These are phyloP conservation scores for Tetramorium simillimum DNA, from an alignment of 1,140 invertebrate species.

Conservation along the genomic window DNA sequence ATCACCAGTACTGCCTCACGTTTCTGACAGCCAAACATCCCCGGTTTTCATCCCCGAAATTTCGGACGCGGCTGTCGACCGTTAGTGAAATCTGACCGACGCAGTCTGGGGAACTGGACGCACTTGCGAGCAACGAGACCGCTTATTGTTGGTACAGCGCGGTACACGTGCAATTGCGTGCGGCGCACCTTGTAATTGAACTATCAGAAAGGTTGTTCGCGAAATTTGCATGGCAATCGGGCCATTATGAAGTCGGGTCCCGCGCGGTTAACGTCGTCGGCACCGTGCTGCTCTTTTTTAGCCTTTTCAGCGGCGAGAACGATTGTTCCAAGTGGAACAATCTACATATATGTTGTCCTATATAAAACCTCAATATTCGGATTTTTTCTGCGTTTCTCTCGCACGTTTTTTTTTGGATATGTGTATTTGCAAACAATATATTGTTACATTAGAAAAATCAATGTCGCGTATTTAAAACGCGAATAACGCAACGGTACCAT, in stretches of 20 bases:
- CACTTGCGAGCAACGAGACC: conserved; percentile 1
- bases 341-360: background rate
- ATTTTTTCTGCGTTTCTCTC: too few relatives aligned
- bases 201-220: conserved; percentile 47
- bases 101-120: background rate
- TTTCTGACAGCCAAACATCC: conserved; percentile 5
- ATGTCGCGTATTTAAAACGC: background rate
- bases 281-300: conserved; percentile 6
- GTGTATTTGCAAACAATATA: background rate
- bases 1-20: conserved; percentile 38
- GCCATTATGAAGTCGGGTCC: conserved; percentile 7
- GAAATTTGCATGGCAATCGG: conserved; percentile 54
- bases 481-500: background rate
- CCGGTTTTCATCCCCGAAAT: background rate
- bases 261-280: background rate
- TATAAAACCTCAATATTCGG: background rate
- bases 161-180: conserved; percentile 32
- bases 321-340: background rate
- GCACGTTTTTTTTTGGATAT: background rate
- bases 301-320: background rate
- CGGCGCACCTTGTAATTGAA: conserved; percentile 31
- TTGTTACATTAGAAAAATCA: background rate
- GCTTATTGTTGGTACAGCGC: conserved; percentile 11
- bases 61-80: background rate
- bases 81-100: background rate